phyloP scores from a whole-genome alignment of 2,113 vertebrate species.

The Nansenia antarctica region DNA sequence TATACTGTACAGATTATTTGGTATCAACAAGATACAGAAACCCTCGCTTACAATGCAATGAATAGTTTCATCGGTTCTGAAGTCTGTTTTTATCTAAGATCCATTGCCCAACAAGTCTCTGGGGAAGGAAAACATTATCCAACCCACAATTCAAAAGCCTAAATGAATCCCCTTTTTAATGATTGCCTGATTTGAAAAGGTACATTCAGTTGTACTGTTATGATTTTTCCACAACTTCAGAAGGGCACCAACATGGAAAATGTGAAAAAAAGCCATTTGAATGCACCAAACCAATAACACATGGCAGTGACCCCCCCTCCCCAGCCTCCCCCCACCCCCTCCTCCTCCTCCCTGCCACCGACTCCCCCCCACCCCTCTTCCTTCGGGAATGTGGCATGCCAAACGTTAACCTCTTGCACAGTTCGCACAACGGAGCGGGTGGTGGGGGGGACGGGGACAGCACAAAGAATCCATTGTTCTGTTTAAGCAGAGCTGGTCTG shows the following conservation, averaged over 20 bases:
- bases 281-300: slow-evolving; percentile 22
- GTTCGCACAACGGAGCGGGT: slow-evolving; percentile 30
- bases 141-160: not conserved
- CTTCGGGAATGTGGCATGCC: slow-evolving; percentile 30
- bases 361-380: slow-evolving; percentile 7
- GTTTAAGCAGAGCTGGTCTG: slow-evolving; percentile 18
- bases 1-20: not conserved
- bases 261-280: slow-evolving; percentile 8
- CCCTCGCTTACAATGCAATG: not conserved
- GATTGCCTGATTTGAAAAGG: not conserved
- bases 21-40: not conserved
- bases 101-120: not conserved
- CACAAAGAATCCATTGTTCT: slow-evolving; percentile 65
- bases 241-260: slow-evolving; percentile 9
- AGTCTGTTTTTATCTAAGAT: not conserved
- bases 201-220: not conserved
- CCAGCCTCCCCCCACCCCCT: slow-evolving; percentile 2
- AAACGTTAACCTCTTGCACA: slow-evolving; percentile 36
- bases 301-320: slow-evolving; percentile 13
- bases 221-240: slow-evolving; percentile 8
- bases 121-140: not conserved
- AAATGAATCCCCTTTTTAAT: not conserved
- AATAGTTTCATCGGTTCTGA: not conserved
- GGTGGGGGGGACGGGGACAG: slow-evolving; percentile 8
- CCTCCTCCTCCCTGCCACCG: not conserved